Percentiles rank a stretch among this genome's conserved stretches.
phyloP scores from a whole-genome alignment of 1,140 invertebrate species.

The Ips typographus region DNA sequence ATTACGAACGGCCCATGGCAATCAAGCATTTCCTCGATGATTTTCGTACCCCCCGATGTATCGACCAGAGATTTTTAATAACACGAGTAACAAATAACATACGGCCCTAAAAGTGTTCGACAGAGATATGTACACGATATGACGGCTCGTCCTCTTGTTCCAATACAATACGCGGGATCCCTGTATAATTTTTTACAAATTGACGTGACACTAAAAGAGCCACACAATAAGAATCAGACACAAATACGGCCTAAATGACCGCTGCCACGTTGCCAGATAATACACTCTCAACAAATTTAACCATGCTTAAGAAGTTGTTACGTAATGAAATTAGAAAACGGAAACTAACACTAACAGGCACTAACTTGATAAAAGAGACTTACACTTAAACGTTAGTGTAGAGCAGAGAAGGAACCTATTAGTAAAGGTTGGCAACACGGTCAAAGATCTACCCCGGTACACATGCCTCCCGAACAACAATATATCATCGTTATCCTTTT shows the following conservation, averaged over 20 bases:
- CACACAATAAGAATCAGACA: slow-evolving; percentile 10
- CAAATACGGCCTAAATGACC: slow-evolving; percentile 13
- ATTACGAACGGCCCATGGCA: too few species aligned
- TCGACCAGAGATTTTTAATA: slow-evolving; percentile 3
- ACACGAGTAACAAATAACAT: background rate
- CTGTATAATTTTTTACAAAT: slow-evolving; percentile 28
- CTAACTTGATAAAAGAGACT: too few species aligned
- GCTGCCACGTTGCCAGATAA: slow-evolving; percentile 3
- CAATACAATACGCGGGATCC: slow-evolving; percentile 21
- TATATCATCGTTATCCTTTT: slow-evolving; percentile 31
- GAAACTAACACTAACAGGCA: too few species aligned
- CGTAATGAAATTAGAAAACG: too few species aligned
- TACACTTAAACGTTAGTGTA: too few species aligned
- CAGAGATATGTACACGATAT: slow-evolving; percentile 27
- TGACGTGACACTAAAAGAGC: slow-evolving; percentile 17
- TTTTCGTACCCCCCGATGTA: slow-evolving; percentile 10
- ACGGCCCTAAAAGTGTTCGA: slow-evolving; percentile 20
- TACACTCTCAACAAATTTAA: background rate
- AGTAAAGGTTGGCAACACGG: background rate
- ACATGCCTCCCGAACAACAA: slow-evolving; percentile 15
- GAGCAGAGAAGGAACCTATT: too few species aligned
- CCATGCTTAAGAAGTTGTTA: background rate
- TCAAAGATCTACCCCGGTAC: background rate
- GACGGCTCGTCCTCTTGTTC: slow-evolving; percentile 25
- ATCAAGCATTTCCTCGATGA: slow-evolving; percentile 1